A percentile compares a stretch with the other conserved stretches of the same genome.
Evolutionary conservation across 2,797 vertebrate species (phyloP).

Genomic region (Peromyscus attwateri): DNA sequence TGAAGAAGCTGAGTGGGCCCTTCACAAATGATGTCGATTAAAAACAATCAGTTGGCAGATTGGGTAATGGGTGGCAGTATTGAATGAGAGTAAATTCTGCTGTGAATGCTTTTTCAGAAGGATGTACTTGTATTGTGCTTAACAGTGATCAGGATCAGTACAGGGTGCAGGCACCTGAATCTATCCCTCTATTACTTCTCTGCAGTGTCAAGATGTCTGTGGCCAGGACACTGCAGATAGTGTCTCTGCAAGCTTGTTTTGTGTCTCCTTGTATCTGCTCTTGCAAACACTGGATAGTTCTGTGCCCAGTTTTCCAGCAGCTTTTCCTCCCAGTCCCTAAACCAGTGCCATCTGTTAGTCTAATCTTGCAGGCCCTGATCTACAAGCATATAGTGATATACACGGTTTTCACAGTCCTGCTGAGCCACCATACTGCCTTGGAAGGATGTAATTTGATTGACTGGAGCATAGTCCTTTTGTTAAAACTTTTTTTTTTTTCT

Average conservation of each 20-base stretch:
- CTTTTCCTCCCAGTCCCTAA: constrained; percentile 4
- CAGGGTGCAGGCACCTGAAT: not conserved
- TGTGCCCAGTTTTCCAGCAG: constrained; percentile 25
- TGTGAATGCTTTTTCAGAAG: not conserved
- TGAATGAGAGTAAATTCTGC: not conserved
- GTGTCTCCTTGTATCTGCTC: constrained; percentile 33
- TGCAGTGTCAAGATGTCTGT: not conserved
- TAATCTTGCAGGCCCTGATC: constrained; percentile 23
- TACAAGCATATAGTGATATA: constrained; percentile 42
- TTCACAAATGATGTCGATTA: not conserved
- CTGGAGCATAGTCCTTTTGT: constrained; percentile 63
- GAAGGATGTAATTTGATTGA: constrained; percentile 78
- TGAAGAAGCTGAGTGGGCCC: not conserved
- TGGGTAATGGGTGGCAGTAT: not conserved
- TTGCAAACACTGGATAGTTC: not conserved
- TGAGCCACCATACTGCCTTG: constrained; percentile 49
- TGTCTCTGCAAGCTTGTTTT: constrained; percentile 10
- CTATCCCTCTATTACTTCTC: not conserved
- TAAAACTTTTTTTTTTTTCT: constrained; percentile 80
- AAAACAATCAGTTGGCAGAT: not conserved
- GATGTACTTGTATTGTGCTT: not conserved
- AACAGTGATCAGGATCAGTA: not conserved
- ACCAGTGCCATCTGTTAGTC: not conserved
- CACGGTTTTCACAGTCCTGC: constrained; percentile 38
- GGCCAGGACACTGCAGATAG: not conserved